Evolutionary conservation across 2,113 vertebrate species (phyloP), one percentile per base, ranked within the genome.

Genomic region (Podarcis cretensis): DNA sequence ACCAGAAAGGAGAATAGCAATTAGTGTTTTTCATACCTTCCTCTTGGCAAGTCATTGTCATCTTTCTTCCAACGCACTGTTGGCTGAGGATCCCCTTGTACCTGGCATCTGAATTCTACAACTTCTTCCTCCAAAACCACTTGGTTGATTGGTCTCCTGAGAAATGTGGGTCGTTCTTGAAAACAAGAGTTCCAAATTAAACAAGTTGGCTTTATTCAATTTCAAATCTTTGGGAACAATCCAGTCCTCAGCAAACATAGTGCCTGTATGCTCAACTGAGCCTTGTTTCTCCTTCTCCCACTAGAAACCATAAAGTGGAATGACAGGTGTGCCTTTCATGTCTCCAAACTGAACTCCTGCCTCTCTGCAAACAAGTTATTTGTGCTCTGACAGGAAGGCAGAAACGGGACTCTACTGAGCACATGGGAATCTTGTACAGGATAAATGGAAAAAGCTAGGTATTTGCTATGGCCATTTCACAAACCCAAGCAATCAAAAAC

Each of bases 51-150:
- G 81, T 99, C 99, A 3, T 96, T 88, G 65, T 99, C 99, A 63
- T 99, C 99, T 91, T 99, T 99, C 94, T 96, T 98, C 99, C 99
- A 99, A 59, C 98, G 97, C 21, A 99, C 98, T 1, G 98, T 98
- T 76, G 99, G 99, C 85, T 96, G 98, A 74, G 98, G 99, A 95
- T 99, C 99, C 59, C 99, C 99, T 93, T 99, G 98, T 87, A 99
- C 98, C 94, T 99, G 98, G 96, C 99, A 99, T 63, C 98, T 98
- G 89, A 99, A 99, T 96, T 99, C 99, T 93, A 99, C 98, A 0
- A 94, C 95, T 93, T 99, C 99, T 81, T 99, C 98, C 90, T 99
- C 99, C 95, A 99, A 96, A 84, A 99, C 98, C 96, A 99, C 98
- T 96, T 99, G 99, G 97, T 99, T 99, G 94, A 99, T 99, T 40